Evolutionary conservation across 2,797 vertebrate genomes (phyloP), one percentile per base, ranked within the genome.

Genomic region (Vespertilio murinus): DNA sequence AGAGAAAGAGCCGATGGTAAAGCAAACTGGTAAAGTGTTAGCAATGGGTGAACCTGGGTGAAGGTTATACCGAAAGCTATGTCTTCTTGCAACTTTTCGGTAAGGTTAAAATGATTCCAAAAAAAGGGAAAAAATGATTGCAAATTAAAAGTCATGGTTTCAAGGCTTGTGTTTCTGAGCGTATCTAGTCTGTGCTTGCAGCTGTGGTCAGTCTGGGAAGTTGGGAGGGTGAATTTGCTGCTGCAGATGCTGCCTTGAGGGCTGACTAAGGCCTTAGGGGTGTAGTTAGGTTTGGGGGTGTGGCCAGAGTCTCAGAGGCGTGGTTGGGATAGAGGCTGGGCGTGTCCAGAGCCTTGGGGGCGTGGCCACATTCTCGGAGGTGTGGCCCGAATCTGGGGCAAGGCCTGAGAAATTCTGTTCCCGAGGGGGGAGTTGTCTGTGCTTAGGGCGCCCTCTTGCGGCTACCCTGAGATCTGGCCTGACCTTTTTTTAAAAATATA

Each of bases 361-460:
- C 18, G 17, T 49, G 45, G 45, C 73, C 30, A 49, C 30, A 49
- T 20, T 75, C 71, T 49, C 17, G 2, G 73, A 33, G 45, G 5
- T 52, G 74, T 35, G 74, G 20, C 47, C 25, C 65, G 35, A 7
- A 8, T 2, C 35, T 28, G n/a, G 23, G 35, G 38, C n/a, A 8
- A 4, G 30, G 33, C 45, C 38, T 40, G 47, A 45, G 28, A 70
- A 23, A 38, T 38, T 35, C 9, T 3, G 0, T 4, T 40, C 74
- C 65, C 69, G 6, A 52, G 89, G 79, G 74, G 64, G 12, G 28
- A 25, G n/a, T 12, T 3, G 10, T 2, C 73, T 90, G 91, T 90
- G 2, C 81, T 38, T 65, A 40, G 93, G 0, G 85, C 81, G 35
- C 88, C 85, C 93, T 90, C 96, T 93, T 40, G 94, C 65, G 96